Evolutionary conservation across 2,888 invertebrate genomes (phyloP).

Genomic region (Trypoxylon attenuatum): DNA sequence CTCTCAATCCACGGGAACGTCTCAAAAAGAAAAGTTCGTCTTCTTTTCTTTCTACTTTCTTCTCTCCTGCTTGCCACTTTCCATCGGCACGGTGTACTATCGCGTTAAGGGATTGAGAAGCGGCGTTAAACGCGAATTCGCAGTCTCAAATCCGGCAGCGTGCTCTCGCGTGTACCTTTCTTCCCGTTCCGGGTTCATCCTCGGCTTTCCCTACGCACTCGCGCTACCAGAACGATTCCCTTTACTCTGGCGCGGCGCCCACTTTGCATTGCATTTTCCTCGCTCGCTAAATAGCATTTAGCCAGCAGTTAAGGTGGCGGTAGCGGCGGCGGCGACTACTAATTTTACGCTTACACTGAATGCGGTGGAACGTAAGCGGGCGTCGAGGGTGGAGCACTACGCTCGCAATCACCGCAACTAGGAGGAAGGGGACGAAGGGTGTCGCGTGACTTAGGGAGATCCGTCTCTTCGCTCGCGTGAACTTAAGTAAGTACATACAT

Average conservation of each 20-base stretch:
- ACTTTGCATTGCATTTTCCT: too few species aligned
- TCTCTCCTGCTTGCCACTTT: background rate
- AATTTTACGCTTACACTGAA: constrained; percentile 10
- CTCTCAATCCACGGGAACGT: constrained; percentile 1
- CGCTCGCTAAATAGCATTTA: constrained; percentile 18
- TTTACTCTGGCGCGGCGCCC: too few species aligned
- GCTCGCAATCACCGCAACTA: constrained; percentile 19
- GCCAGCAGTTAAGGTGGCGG: too few species aligned
- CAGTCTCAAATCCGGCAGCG: constrained; percentile 3
- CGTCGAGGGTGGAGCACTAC: background rate
- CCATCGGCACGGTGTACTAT: too few species aligned
- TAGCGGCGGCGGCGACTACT: constrained; percentile 14
- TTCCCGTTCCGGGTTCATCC: background rate
- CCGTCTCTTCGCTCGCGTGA: too few species aligned
- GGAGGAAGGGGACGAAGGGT: constrained; percentile 11
- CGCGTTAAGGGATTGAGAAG: constrained; percentile 6
- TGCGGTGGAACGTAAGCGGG: constrained; percentile 11
- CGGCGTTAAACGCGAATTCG: constrained; percentile 8
- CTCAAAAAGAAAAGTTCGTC: background rate
- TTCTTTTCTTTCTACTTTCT: constrained; percentile 1
- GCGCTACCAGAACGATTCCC: too few species aligned
- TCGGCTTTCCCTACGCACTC: background rate
- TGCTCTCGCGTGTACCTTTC: background rate
- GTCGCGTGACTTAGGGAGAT: too few species aligned
- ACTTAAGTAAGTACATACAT: too few species aligned